Evolutionary conservation across 1,140 invertebrate species (phyloP), one percentile per base, ranked within the genome.

Genomic region (Calycopis cecrops): DNA sequence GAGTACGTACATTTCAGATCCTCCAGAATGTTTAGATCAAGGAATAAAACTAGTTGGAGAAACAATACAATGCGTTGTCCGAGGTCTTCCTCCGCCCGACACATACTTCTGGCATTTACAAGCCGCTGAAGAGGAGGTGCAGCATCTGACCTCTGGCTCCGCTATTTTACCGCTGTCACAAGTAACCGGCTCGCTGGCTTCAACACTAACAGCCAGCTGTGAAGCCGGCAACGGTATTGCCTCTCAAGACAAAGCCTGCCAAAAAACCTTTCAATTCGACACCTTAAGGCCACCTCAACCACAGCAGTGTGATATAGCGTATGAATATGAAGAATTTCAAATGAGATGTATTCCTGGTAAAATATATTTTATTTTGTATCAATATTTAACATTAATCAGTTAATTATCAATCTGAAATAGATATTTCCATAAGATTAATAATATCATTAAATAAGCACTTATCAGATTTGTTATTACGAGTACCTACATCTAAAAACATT

Each of bases 81-180:
- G 60, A 17, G 72, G 75, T 0, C 60, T 80, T 17, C 83, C 83
- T 4, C 8, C 60, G 0, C 75, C 83, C 0, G 81, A 86, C 48
- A 85, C 83, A 0, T 86, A 62, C 55, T 85, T 86, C 60, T 86
- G 83, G 83, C 81, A 86, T 50, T 67, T 85, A 10, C 73, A 83
- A 53, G 69, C 81, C 4, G 38, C 64, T 1, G 75, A 68, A 8
- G 73, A 74, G 34, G 81, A 85, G n/a, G 55, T 73, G 6, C 83
- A 86, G 48, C 78, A 83, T 44, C 57, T 86, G 4, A 84, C 84
- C 0, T 85, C 81, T 3, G 80, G 80, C 7, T 84, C 80, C 6
- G 63, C 73, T 1, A 57, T 76, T 16, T 54, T 86, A 7, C 73
- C 80, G 0, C 61, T 86, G 0, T 65, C 68, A 6, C 79, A 84